phyloP scores from a whole-genome alignment of 2,888 invertebrate genomes.

The Crepidodera aurea region DNA sequence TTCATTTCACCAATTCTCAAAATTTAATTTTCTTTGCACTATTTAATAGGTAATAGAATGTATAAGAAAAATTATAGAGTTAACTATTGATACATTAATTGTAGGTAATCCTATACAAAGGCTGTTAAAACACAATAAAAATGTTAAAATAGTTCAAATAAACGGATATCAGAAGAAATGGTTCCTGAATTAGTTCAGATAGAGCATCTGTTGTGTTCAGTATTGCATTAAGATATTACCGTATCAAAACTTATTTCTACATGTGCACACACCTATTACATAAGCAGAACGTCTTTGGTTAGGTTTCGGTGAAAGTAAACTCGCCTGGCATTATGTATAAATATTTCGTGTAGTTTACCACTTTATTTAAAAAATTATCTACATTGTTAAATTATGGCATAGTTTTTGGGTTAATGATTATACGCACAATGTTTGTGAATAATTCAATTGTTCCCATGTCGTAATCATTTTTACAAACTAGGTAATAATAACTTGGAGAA shows the following conservation, averaged over 20 bases:
- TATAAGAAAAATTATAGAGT: too few relatives aligned
- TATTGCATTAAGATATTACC: conserved; percentile 30
- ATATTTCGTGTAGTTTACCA: conserved; percentile 30
- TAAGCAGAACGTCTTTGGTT: conserved; percentile 58
- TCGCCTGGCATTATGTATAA: conserved; percentile 42
- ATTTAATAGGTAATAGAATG: too few relatives aligned
- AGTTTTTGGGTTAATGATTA: conserved; percentile 20
- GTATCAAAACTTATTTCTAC: conserved; percentile 46
- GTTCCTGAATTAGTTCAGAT: conserved; percentile 11
- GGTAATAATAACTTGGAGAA: too few relatives aligned
- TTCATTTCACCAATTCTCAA: too few relatives aligned
- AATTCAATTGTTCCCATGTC: conserved; percentile 3
- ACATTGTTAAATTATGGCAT: conserved; percentile 27
- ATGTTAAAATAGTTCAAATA: background rate
- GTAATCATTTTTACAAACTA: background rate
- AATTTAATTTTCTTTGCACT: too few relatives aligned
- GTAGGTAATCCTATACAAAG: too few relatives aligned
- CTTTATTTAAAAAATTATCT: conserved; percentile 33
- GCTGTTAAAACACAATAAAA: too few relatives aligned
- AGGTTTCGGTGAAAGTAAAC: conserved; percentile 57
- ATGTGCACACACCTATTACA: conserved; percentile 51
- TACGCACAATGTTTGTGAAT: background rate
- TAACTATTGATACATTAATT: too few relatives aligned
- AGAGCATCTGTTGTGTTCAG: conserved; percentile 29
- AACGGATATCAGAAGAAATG: too few relatives aligned